Evolutionary conservation across 1,140 invertebrate genomes (phyloP), one percentile per base, ranked within the genome.

Genomic region (Copidosoma floridanum): DNA sequence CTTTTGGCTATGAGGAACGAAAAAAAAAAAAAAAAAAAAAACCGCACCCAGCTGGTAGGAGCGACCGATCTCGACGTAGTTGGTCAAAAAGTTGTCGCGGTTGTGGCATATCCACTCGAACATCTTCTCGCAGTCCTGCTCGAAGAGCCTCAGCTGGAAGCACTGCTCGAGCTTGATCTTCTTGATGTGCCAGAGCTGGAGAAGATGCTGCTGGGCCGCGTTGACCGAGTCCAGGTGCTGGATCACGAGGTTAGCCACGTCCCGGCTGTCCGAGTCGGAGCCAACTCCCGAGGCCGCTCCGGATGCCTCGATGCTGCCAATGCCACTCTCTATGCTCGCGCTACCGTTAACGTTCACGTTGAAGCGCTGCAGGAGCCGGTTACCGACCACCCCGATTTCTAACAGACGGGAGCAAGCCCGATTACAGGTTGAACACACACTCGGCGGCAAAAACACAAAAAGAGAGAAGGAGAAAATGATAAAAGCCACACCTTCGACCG

Each of bases 91-190:
- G 46, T 92, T 88, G 71, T 97, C 95, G 44, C 94, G 86, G 75
- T 97, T 96, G 74, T 95, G 94, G 64, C 91, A 89, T 38, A 98
- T 95, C 95, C 95, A 98, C 73, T 98, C 94, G 76, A 97, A 92
- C 94, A 98, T 98, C 88, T 98, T 97, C 76, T 97, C 94, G 67
- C 94, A 97, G 79, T 98, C 95, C 77, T 96, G 93, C 81, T 99
- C 96, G 76, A 98, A 98, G 14, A 97, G 83, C 47, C 95, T 84
- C 60, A 97, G 83, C 72, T 98, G 95, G 74, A 97, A 92, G 74
- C 95, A 97, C 74, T 98, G 95, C 75, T 98, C 95, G 53, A 98
- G 82, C 75, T 95, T 93, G 55, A 90, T 83, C 75, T 94, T 94
- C 72, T 95, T 94, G 65, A 92, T 90, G 69, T 95, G 91, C 95